Evolutionary conservation across 2,888 invertebrate species (phyloP), one percentile per base, ranked within the genome.

Genomic region (Drosophila conformis): DNA sequence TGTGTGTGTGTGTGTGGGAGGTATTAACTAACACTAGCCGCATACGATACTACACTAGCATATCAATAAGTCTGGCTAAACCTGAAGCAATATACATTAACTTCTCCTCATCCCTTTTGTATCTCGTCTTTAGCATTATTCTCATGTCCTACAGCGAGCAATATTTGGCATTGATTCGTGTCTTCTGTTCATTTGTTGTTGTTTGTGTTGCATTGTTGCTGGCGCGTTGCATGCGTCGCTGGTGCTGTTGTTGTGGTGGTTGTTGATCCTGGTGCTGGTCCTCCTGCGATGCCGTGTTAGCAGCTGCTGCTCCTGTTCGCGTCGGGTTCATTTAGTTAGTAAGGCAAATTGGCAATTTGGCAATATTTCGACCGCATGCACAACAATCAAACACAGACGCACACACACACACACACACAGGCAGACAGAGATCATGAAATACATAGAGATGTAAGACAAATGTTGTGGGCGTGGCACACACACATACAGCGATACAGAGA

Each of bases 231-330:
- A 80, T 77, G 69, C 83, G 84, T 51, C 59, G 78, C 31, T 63
- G 78, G 13, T 46, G 65, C 29, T 53, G 74, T 2, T 57, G 59
- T 35, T 52, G 51, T 40, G 25, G 29, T 29, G 27, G 56, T 31
- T 38, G 21, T 63, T 75, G 67, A 69, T 66, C 71, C 52, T 49
- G 68, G 10, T 42, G 61, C 33, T 46, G 58, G 46, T 73, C 71
- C 63, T 76, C 52, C 73, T 78, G 59, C 70, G 38, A n/a, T 21
- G 56, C 49, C 69, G 58, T 69, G 67, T 54, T 75, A 74, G 83
- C 80, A 73, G 61, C 79, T 87, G 87, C 90, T 87, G 91, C 80
- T 86, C 85, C 82, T 87, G 81, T 72, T 69, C 71, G 73, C 69
- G 66, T 73, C 68, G 67, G 66, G 70, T 59, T 74, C 71, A 83